Evolutionary conservation across 2,888 invertebrate species (phyloP).

Genomic region (Ecdyonurus torrentis): DNA sequence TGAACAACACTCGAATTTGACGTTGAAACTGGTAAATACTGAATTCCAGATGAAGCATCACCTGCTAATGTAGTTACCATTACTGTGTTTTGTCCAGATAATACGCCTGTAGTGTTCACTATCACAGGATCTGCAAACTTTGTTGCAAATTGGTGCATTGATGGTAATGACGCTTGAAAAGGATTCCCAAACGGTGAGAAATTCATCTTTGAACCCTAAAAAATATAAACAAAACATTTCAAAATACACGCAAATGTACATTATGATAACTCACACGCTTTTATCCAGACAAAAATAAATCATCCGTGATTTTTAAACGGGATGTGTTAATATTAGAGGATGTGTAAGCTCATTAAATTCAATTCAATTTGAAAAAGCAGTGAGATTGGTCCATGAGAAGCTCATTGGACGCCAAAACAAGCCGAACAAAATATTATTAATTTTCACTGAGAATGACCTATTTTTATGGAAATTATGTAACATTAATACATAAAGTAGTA

Average conservation of each 20-base stretch:
- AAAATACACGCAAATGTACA: no score
- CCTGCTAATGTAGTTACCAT: neutral
- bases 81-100: neutral
- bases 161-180: slow-evolving; percentile 12
- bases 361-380: neutral
- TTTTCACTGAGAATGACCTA: neutral
- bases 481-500: neutral
- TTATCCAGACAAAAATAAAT: no score
- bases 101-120: neutral
- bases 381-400: neutral
- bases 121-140: slow-evolving; percentile 5
- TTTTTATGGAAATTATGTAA: neutral
- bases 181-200: slow-evolving; percentile 13
- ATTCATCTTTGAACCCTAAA: slow-evolving; percentile 11
- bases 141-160: slow-evolving; percentile 14
- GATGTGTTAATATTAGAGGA: neutral
- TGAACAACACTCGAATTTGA: neutral
- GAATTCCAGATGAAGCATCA: neutral
- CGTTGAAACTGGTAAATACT: neutral
- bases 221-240: neutral
- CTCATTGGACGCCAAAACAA: neutral
- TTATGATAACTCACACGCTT: no score
- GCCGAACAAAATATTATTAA: neutral
- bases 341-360: neutral
- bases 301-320: neutral